Conservation (phyloP, 1,140 invertebrate species). For the Neodiprion virginianus region DNA sequence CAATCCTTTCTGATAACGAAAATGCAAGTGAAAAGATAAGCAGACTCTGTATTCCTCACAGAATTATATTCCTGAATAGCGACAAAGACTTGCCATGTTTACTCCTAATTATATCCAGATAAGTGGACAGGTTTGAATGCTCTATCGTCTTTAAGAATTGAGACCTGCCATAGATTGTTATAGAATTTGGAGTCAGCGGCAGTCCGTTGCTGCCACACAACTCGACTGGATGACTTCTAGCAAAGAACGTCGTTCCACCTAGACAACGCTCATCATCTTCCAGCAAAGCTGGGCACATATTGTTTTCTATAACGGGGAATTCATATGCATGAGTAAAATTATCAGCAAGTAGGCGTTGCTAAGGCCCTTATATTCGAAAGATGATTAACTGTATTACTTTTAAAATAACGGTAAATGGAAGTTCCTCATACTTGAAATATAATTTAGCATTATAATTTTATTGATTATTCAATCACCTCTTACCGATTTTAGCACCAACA, state of each 20-base stretch:
- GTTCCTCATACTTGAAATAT: neutral
- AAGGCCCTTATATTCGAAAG: too few relatives aligned
- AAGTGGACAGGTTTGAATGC: conserved; percentile 85
- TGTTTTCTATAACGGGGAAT: conserved; percentile 20
- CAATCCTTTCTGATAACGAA: conserved; percentile 79
- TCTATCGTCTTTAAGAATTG: conserved; percentile 82
- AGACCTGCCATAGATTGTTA: conserved; percentile 89
- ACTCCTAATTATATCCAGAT: conserved; percentile 89
- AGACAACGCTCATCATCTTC: conserved; percentile 66
- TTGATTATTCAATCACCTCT: neutral
- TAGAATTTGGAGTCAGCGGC: conserved; percentile 94
- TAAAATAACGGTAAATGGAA: neutral
- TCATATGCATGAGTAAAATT: neutral
- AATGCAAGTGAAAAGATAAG: conserved; percentile 26
- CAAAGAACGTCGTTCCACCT: conserved; percentile 89
- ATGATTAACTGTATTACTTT: too few relatives aligned
- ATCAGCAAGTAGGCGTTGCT: neutral
- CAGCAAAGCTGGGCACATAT: conserved; percentile 56
- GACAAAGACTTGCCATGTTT: conserved; percentile 81
- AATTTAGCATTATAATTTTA: too few relatives aligned
- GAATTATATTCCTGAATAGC: too few relatives aligned
- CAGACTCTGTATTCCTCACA: too few relatives aligned
- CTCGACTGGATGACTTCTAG: conserved; percentile 87
- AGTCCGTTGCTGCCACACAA: conserved; percentile 94
- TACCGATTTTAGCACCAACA: neutral